phyloP scores from a whole-genome alignment of 2,113 vertebrate species.

The Barbus barbus region DNA sequence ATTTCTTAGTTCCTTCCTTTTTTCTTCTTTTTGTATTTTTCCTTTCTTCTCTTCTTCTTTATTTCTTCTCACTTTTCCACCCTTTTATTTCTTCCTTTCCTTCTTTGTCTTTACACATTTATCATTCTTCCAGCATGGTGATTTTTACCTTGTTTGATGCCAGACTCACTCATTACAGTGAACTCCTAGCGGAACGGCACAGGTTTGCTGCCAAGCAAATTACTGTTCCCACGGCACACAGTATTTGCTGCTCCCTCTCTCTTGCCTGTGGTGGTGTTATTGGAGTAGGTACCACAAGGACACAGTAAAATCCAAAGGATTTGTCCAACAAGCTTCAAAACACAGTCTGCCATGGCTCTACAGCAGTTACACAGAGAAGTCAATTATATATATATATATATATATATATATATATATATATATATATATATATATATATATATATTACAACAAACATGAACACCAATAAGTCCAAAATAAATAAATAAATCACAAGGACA shows the following conservation, averaged over 20 bases:
- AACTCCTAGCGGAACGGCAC: constrained; percentile 38
- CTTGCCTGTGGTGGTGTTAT: constrained; percentile 53
- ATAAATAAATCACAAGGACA: constrained; percentile 16
- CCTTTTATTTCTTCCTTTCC: neutral
- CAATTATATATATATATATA: neutral
- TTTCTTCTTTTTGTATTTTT: neutral
- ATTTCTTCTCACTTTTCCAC: no score
- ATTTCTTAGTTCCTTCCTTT: neutral
- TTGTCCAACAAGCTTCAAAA: constrained; percentile 57
- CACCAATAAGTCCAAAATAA: constrained; percentile 13
- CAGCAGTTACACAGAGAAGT: constrained; percentile 25
- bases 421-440: no score
- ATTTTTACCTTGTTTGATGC: constrained; percentile 43
- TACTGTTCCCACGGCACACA: constrained; percentile 48
- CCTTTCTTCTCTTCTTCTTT: neutral
- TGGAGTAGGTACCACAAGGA: constrained; percentile 53
- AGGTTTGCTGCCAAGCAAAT: constrained; percentile 52
- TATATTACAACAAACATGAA: constrained; percentile 18
- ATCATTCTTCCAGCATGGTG: constrained; percentile 37
- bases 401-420: no score
- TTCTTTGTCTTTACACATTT: neutral
- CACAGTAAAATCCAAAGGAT: constrained; percentile 52
- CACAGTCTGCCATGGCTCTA: constrained; percentile 30
- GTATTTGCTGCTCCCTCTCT: constrained; percentile 52
- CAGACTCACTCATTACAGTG: constrained; percentile 43